A percentile compares a stretch with the other conserved stretches of the same genome.
Evolutionary conservation across 1,140 invertebrate genomes (phyloP).

Genomic region (Thaumetopoea pityocampa): DNA sequence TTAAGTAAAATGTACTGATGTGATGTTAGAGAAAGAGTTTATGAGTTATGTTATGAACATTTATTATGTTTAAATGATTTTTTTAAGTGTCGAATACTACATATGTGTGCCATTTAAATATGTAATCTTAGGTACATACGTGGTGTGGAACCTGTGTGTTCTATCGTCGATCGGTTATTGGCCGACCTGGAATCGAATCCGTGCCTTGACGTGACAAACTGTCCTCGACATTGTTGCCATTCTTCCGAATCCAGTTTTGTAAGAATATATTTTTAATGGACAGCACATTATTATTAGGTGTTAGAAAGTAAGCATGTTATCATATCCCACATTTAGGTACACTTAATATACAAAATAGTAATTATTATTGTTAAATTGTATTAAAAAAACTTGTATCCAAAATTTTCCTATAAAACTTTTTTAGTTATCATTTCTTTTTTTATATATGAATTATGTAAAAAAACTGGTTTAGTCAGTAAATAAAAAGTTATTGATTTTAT

Average conservation of each 20-base stretch:
- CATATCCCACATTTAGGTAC: too few relatives aligned
- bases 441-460: too few relatives aligned
- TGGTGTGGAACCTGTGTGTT: constrained; percentile 16
- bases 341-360: too few relatives aligned
- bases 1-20: constrained; percentile 51
- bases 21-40: constrained; percentile 63
- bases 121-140: constrained; percentile 42
- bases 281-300: too few relatives aligned
- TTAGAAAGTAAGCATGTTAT: too few relatives aligned
- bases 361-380: too few relatives aligned
- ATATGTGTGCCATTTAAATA: constrained; percentile 65
- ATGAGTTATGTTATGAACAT: constrained; percentile 34
- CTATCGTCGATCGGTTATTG: constrained; percentile 16
- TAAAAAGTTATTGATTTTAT: too few relatives aligned
- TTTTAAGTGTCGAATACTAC: constrained; percentile 56
- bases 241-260: neutral
- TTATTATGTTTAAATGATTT: constrained; percentile 40
- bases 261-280: neutral
- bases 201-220: constrained; percentile 8
- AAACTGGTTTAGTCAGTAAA: too few relatives aligned
- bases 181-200: constrained; percentile 14
- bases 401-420: too few relatives aligned
- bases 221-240: constrained; percentile 9
- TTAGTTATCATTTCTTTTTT: too few relatives aligned
- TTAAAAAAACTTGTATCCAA: too few relatives aligned